These are phyloP conservation scores for Axis porcinus DNA, from an alignment of 2,113 vertebrate species.

Conservation along the genomic window DNA sequence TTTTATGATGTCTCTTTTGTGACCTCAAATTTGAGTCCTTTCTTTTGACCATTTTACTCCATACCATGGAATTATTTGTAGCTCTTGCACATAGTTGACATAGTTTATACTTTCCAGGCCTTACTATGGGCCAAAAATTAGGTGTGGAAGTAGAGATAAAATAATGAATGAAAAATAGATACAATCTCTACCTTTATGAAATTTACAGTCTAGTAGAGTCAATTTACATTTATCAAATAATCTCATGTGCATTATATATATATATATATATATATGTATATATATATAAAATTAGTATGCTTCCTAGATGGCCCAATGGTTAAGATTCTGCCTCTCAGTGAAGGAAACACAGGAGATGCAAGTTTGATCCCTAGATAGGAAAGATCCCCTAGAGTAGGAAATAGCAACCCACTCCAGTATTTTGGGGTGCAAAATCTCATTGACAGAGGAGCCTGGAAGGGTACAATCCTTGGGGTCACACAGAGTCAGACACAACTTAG, in stretches of 20 bases:
- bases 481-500: not conserved
- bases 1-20: not conserved
- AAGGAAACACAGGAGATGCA: not conserved
- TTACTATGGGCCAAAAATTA: not conserved
- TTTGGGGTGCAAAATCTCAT: not conserved
- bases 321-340: not conserved
- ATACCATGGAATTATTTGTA: not conserved
- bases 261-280: no score
- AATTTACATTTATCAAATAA: not conserved
- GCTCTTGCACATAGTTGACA: not conserved
- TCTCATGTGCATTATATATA: not conserved
- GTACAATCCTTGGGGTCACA: not conserved
- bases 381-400: not conserved
- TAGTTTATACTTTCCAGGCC: not conserved
- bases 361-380: not conserved
- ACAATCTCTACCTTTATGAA: not conserved
- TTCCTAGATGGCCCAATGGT: not conserved
- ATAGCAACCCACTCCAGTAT: not conserved
- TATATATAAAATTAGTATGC: not conserved
- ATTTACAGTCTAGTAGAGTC: not conserved
- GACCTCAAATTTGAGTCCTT: not conserved
- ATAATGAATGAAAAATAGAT: not conserved
- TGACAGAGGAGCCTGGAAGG: not conserved
- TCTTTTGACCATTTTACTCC: not conserved
- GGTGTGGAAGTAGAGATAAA: not conserved